phyloP scores from a whole-genome alignment of 2,113 vertebrate species.

The Mastomys natalensis region DNA sequence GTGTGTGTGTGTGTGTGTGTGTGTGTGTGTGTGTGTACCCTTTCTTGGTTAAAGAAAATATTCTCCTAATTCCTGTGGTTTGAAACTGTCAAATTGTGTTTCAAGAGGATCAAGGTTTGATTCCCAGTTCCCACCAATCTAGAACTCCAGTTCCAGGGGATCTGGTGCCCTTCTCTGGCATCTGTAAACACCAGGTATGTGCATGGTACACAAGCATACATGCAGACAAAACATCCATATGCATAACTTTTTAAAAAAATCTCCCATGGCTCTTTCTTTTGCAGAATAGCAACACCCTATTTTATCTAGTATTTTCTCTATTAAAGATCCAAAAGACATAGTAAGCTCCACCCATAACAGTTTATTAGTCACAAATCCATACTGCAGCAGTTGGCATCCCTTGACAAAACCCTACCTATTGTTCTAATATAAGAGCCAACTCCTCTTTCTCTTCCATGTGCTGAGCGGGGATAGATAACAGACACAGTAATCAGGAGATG shows the following conservation, averaged over 20 bases:
- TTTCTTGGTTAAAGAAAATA: conserved; percentile 3
- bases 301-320: background rate
- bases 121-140: background rate
- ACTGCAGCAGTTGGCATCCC: background rate
- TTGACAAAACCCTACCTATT: background rate
- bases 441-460: background rate
- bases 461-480: background rate
- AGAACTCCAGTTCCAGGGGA: background rate
- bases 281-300: background rate
- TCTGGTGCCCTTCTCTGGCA: background rate
- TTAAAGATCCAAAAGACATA: background rate
- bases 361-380: background rate
- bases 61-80: background rate
- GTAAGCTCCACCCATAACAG: background rate
- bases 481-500: background rate
- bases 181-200: background rate
- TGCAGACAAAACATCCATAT: background rate
- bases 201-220: background rate
- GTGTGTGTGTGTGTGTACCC: no score
- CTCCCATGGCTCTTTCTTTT: background rate
- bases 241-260: background rate
- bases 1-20: no score
- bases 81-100: background rate
- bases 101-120: background rate
- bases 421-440: background rate